Conservation (phyloP, 2,888 invertebrate genomes). For the Drosophila buzzatii region DNA sequence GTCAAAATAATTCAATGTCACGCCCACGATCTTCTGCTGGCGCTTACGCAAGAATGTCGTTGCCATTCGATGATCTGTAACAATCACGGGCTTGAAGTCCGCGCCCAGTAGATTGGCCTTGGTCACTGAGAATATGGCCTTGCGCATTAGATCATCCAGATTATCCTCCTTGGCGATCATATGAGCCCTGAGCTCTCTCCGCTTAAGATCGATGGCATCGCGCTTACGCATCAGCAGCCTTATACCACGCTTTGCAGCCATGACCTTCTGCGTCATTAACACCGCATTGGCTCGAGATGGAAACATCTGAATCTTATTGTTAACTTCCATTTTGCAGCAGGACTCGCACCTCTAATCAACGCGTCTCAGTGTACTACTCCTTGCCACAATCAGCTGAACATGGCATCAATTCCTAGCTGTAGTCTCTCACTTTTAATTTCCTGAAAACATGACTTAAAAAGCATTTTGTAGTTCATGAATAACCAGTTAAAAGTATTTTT, state of each 20-base stretch:
- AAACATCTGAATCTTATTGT: conserved; percentile 67
- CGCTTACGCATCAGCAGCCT: conserved; percentile 77
- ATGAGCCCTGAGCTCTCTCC: conserved; percentile 60
- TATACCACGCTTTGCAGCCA: conserved; percentile 72
- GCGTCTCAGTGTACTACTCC: background rate
- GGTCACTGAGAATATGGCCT: conserved; percentile 75
- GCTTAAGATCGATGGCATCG: conserved; percentile 78
- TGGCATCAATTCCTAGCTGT: background rate
- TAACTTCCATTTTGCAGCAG: conserved; percentile 50
- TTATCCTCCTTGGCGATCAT: conserved; percentile 36
- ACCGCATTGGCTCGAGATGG: conserved; percentile 81
- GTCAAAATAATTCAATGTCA: conserved; percentile 65
- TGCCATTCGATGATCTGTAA: conserved; percentile 49
- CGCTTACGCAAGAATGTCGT: conserved; percentile 49
- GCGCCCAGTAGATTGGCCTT: conserved; percentile 77
- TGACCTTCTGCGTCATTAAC: conserved; percentile 66
- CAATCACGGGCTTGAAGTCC: conserved; percentile 68
- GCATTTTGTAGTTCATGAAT: background rate
- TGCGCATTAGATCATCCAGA: conserved; percentile 54
- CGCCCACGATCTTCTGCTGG: conserved; percentile 70
- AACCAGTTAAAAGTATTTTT: too few species aligned
- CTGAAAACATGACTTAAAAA: background rate
- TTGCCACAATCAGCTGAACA: background rate
- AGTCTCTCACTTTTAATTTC: background rate
- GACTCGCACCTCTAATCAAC: too few species aligned